phyloP scores from a whole-genome alignment of 2,888 invertebrate species.

The Drosophila multiciliata region DNA sequence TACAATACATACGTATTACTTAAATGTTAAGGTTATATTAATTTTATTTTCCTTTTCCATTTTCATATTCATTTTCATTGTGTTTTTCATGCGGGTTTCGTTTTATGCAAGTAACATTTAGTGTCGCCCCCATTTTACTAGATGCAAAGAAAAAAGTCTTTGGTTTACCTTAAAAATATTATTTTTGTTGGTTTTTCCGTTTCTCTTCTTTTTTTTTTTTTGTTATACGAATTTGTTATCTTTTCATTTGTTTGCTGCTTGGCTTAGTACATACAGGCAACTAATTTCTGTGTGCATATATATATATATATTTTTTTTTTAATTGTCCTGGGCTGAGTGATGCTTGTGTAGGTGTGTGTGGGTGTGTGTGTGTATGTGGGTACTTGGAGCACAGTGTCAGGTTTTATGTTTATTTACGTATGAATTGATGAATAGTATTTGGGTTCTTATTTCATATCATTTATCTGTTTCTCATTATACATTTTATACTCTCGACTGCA shows the following conservation, averaged over 20 bases:
- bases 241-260: conserved; percentile 27
- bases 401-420: conserved; percentile 63
- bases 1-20: conserved; percentile 71
- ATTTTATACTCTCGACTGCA: conserved; percentile 19
- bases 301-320: not conserved
- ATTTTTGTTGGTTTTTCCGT: conserved; percentile 31
- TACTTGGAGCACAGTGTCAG: conserved; percentile 36
- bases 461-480: conserved; percentile 21
- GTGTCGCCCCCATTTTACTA: conserved; percentile 56
- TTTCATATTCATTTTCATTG: conserved; percentile 17
- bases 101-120: conserved; percentile 54
- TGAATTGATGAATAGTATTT: conserved; percentile 60
- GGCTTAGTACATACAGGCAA: conserved; percentile 74
- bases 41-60: conserved; percentile 27
- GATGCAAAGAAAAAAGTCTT: conserved; percentile 84
- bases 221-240: not conserved
- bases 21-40: conserved; percentile 58
- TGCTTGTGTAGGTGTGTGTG: conserved; percentile 14
- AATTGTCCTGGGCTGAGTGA: conserved; percentile 43
- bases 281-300: conserved; percentile 52
- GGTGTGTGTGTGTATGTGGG: conserved; percentile 33
- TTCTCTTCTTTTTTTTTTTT: conserved; percentile 21
- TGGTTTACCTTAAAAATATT: conserved; percentile 83
- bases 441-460: conserved; percentile 17
- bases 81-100: conserved; percentile 31